A percentile compares a stretch with the other conserved stretches of the same genome.
These are phyloP conservation scores for Notothenia rossii DNA, from an alignment of 2,113 vertebrate species.

Conservation along the genomic window DNA sequence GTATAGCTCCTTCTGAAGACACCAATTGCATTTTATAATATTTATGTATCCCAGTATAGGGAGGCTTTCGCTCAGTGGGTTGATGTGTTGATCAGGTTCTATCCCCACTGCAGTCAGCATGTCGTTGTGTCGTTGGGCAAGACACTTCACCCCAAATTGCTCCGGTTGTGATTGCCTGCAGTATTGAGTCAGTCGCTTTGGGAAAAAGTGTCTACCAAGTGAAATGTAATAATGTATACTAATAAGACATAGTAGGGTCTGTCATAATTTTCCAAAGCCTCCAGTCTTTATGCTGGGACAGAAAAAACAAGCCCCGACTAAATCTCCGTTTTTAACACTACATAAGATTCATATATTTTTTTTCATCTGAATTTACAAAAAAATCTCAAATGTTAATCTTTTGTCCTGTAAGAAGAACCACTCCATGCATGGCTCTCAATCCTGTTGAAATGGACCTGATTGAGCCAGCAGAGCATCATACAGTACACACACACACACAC, in stretches of 20 bases:
- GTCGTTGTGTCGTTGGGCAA: too few species aligned
- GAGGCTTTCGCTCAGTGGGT: too few species aligned
- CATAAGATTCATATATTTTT: background rate
- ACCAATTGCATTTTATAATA: background rate
- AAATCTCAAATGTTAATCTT: background rate
- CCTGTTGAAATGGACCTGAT: background rate
- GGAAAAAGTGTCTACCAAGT: too few species aligned
- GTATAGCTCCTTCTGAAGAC: background rate
- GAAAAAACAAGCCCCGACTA: background rate
- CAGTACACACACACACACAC: too few species aligned
- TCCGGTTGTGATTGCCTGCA: too few species aligned
- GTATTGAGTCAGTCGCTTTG: too few species aligned
- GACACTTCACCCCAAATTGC: too few species aligned
- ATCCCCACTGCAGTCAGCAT: too few species aligned
- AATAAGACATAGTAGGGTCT: too few species aligned
- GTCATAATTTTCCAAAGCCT: background rate
- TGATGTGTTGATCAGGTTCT: too few species aligned
- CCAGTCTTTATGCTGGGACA: background rate
- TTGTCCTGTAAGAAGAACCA: constrained; percentile 5
- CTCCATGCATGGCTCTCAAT: background rate
- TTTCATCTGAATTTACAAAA: background rate
- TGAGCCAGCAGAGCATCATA: background rate
- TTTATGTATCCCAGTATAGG: background rate
- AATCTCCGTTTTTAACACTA: background rate
- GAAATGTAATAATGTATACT: too few species aligned